Percentiles rank a stretch among this genome's conserved stretches.
Conservation (phyloP, 1,140 invertebrate species). For the Solenopsis fugax region DNA sequence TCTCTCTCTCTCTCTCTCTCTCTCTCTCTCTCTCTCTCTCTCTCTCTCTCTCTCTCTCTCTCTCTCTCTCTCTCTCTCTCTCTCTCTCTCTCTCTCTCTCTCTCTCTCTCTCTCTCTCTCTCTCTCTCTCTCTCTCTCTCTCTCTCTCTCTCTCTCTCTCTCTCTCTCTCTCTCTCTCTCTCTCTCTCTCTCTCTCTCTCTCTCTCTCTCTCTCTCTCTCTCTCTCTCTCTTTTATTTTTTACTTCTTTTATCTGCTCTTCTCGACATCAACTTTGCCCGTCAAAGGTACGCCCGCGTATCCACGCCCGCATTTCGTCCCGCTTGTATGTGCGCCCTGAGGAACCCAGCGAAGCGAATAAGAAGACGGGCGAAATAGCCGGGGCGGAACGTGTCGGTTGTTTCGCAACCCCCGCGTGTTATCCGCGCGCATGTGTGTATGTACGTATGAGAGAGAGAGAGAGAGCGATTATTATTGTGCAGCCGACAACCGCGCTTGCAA, state of each 20-base stretch:
- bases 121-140: neutral
- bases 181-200: neutral
- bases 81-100: neutral
- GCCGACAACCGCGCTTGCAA: neutral
- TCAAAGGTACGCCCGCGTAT: constrained; percentile 28
- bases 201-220: neutral
- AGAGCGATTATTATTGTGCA: constrained; percentile 21
- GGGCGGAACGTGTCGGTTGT: constrained; percentile 58
- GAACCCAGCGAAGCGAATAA: constrained; percentile 34
- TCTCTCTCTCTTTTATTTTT: neutral
- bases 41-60: neutral
- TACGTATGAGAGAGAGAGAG: neutral
- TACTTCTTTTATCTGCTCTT: neutral
- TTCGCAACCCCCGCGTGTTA: constrained; percentile 16
- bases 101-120: neutral
- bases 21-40: neutral
- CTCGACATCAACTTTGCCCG: constrained; percentile 20
- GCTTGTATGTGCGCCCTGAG: constrained; percentile 19
- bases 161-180: neutral
- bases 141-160: neutral
- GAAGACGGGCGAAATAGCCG: constrained; percentile 37
- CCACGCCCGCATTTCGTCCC: constrained; percentile 24
- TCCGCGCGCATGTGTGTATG: neutral
- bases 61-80: neutral
- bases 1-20: neutral